These are phyloP conservation scores for Polypedilum pembai DNA, from an alignment of 1,140 invertebrate genomes.

Conservation along the genomic window DNA sequence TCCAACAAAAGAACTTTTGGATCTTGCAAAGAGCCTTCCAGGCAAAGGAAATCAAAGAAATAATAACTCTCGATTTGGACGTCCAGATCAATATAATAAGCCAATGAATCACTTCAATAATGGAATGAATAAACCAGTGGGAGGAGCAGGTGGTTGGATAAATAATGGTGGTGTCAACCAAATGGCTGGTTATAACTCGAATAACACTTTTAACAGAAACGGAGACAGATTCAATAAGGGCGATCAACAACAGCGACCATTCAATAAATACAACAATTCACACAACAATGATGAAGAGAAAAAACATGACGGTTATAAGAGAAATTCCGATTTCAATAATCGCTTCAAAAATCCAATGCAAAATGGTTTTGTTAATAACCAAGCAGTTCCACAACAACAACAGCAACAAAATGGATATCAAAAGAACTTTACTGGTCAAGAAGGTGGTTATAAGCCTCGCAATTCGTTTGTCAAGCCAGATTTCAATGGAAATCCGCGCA, in stretches of 20 bases:
- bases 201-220: neutral
- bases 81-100: neutral
- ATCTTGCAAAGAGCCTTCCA: slow-evolving; percentile 49
- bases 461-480: neutral
- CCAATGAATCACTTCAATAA: slow-evolving; percentile 16
- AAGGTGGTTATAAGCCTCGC: neutral
- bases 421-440: slow-evolving; percentile 1
- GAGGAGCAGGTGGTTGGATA: neutral
- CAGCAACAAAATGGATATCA: neutral
- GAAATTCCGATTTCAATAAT: neutral
- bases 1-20: slow-evolving; percentile 64
- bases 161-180: neutral
- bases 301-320: neutral
- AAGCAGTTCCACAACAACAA: neutral
- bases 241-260: neutral
- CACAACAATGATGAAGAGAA: neutral
- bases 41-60: slow-evolving; percentile 30
- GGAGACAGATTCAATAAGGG: neutral
- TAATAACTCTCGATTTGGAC: slow-evolving; percentile 1
- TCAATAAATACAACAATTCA: slow-evolving; percentile 20
- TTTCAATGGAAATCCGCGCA: slow-evolving; percentile 22
- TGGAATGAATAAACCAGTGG: neutral
- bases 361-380: neutral
- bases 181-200: neutral
- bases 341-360: neutral